Conservation (phyloP, 2,797 vertebrate genomes). For the Kryptopterus vitreolus region DNA sequence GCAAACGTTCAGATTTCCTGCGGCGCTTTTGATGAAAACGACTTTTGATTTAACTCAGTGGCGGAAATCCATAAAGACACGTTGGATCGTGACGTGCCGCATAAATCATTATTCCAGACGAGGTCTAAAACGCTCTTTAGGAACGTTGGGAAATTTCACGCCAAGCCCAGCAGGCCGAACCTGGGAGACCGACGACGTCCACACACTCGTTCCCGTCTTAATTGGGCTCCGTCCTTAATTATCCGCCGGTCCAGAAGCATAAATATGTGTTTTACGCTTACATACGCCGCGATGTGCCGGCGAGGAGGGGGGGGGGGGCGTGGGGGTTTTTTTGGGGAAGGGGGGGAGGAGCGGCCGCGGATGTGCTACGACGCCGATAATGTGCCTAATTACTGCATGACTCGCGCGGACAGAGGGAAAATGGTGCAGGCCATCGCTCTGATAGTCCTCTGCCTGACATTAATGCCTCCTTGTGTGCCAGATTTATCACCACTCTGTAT, state of each 20-base stretch:
- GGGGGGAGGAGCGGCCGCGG: background rate
- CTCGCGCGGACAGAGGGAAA: constrained; percentile 57
- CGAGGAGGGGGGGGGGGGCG: too few species aligned
- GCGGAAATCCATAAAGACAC: too few species aligned
- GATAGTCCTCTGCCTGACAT: constrained; percentile 64
- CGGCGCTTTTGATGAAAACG: too few species aligned
- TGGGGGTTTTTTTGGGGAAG: too few species aligned
- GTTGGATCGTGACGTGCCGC: too few species aligned
- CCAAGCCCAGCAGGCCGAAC: constrained; percentile 22
- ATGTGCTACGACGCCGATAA: constrained; percentile 54
- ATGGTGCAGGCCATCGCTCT: constrained; percentile 63
- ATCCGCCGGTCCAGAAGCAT: constrained; percentile 22
- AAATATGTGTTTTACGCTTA: constrained; percentile 29
- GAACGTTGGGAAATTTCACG: constrained; percentile 52
- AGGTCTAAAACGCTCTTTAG: too few species aligned
- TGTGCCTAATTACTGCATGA: constrained; percentile 70
- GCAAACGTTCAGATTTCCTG: too few species aligned
- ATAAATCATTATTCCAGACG: too few species aligned
- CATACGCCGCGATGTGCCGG: constrained; percentile 11
- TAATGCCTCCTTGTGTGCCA: constrained; percentile 63
- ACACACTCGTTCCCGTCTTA: constrained; percentile 1
- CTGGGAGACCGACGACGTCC: background rate
- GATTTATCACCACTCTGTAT: constrained; percentile 61
- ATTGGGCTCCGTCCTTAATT: constrained; percentile 16
- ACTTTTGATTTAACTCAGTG: too few species aligned